Evolutionary conservation across 2,113 vertebrate genomes (phyloP), one percentile per base, ranked within the genome.

Genomic region (Merops nubicus): DNA sequence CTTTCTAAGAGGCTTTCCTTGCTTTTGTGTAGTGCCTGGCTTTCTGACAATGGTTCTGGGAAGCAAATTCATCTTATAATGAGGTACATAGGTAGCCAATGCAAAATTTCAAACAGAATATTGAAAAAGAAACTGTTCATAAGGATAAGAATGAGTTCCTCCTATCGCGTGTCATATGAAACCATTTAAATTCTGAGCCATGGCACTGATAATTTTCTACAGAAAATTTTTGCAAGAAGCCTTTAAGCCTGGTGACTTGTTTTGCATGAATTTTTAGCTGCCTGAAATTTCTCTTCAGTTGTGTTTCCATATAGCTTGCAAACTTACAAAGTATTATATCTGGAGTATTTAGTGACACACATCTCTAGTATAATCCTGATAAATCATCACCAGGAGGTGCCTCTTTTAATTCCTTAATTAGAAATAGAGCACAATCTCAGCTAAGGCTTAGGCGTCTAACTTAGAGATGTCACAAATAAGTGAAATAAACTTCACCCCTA

Each of bases 121-220:
- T 76, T 74, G 60, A 69, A 93, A 95, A 96, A 76, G n/a, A 95
- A 94, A 72, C 43, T 64, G 14, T 83, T 77, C 7, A 36, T 67
- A 88, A 92, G 65, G 43, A 70, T 74, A 65, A 6, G 3, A 90
- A 70, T 88, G 36, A 85, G 29, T 94, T 96, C 95, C 67, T 94
- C 85, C 68, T 69, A 87, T 65, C 72, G 36, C 85, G 7, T 82
- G 22, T n/a, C 29, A 3, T 42, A 9, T 79, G 43, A 36, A n/a
- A 81, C 69, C 83, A 63, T 83, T 77, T 31, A 73, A 59, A 88
- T 60, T 70, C 57, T 70, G 56, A 91, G 21, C 42, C 23, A 18
- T 5, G 4, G 4, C 21, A 57, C 15, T 57, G 31, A 50, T n/a
- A 48, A 92, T 64, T 72, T 85, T 90, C 33, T 51, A 43, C 20